These are phyloP conservation scores for Saccopteryx leptura DNA, from an alignment of 2,113 vertebrate genomes.

Conservation along the genomic window DNA sequence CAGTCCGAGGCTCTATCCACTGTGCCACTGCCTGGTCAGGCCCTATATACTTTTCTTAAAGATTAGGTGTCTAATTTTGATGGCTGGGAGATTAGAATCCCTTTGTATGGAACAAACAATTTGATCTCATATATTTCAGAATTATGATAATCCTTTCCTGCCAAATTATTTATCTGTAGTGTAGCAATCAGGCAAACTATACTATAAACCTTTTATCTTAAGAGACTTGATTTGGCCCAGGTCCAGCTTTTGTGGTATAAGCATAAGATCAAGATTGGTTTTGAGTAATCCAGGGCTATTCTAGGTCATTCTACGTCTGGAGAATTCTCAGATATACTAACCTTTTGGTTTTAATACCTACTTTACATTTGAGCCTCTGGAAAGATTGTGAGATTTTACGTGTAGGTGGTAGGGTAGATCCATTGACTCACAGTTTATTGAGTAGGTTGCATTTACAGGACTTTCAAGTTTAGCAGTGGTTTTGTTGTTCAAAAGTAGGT, in stretches of 20 bases:
- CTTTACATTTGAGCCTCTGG: constrained; percentile 47
- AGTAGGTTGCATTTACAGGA: background rate
- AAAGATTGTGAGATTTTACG: constrained; percentile 55
- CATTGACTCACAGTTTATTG: background rate
- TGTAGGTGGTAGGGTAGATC: constrained; percentile 20
- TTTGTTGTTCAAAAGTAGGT: constrained; percentile 42
- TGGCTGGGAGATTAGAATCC: background rate
- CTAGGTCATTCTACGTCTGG: background rate
- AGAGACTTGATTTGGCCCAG: constrained; percentile 52
- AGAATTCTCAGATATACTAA: background rate
- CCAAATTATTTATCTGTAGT: background rate
- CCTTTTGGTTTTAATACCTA: constrained; percentile 54
- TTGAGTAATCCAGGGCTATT: constrained; percentile 35
- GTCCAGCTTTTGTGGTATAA: background rate
- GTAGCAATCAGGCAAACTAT: constrained; percentile 20
- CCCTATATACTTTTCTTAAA: background rate
- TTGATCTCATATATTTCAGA: constrained; percentile 31
- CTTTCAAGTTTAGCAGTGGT: constrained; percentile 31
- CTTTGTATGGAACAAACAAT: constrained; percentile 7
- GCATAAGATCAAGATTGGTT: constrained; percentile 29
- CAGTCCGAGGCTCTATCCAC: too few relatives aligned
- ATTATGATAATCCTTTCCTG: background rate
- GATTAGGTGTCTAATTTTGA: constrained; percentile 23
- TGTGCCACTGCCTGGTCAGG: too few relatives aligned
- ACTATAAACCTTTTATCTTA: constrained; percentile 58